Conservation (phyloP, 2,113 vertebrate species). For the Callipepla squamata region DNA sequence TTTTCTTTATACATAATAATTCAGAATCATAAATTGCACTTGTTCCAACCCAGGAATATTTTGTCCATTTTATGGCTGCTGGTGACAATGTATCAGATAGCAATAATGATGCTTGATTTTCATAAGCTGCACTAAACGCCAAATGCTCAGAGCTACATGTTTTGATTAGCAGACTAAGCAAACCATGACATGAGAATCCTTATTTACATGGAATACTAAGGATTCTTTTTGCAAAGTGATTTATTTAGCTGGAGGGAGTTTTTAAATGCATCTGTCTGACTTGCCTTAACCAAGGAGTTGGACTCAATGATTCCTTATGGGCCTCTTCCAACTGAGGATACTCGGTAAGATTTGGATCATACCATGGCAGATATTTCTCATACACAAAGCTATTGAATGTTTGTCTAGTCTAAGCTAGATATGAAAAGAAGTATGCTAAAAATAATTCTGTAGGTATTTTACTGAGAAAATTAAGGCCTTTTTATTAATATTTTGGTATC, state of each 20-base stretch:
- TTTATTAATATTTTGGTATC: not conserved
- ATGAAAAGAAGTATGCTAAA: not conserved
- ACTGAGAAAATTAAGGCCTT: not conserved
- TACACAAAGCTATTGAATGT: not conserved
- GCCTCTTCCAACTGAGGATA: too few species aligned
- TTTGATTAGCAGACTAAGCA: conserved; percentile 59
- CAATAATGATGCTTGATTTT: conserved; percentile 64
- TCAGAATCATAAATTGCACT: conserved; percentile 61
- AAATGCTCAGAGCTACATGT: conserved; percentile 49
- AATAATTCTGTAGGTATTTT: not conserved
- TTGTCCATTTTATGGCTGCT: conserved; percentile 40
- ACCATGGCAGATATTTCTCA: not conserved
- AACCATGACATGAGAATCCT: conserved; percentile 20
- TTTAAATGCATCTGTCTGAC: not conserved
- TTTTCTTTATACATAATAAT: conserved; percentile 42
- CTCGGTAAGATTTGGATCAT: not conserved
- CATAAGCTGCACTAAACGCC: conserved; percentile 43
- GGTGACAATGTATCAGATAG: conserved; percentile 35
- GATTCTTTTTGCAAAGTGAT: not conserved
- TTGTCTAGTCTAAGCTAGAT: not conserved
- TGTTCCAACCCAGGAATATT: conserved; percentile 39
- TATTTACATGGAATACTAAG: not conserved
- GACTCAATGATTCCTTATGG: too few species aligned
- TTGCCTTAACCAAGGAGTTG: not conserved
- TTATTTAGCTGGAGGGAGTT: not conserved